A percentile compares a stretch with the other conserved stretches of the same genome.
Evolutionary conservation across 2,888 invertebrate genomes (phyloP).

Genomic region (Clostera curtula): DNA sequence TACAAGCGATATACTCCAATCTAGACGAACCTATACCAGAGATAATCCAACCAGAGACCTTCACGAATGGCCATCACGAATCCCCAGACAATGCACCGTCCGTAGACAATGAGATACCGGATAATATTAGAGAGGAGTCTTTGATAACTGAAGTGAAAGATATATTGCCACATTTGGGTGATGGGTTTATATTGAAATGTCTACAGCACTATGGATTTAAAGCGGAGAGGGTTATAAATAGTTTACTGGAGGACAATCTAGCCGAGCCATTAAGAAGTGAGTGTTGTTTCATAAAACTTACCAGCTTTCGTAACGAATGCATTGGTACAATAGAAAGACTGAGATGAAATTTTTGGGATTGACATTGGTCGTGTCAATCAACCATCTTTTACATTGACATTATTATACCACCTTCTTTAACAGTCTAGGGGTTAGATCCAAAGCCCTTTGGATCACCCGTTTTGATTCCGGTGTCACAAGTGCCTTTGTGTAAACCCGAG

Average conservation of each 20-base stretch:
- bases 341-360: too few species aligned
- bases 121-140: slow-evolving; percentile 56
- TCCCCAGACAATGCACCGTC: slow-evolving; percentile 25
- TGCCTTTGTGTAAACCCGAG: too few species aligned
- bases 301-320: too few species aligned
- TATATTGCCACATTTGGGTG: slow-evolving; percentile 87
- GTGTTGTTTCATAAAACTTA: slow-evolving; percentile 4
- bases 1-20: slow-evolving; percentile 67
- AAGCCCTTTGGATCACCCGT: too few species aligned
- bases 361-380: too few species aligned
- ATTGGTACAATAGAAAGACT: too few species aligned
- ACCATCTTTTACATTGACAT: too few species aligned
- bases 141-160: slow-evolving; percentile 81
- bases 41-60: slow-evolving; percentile 11
- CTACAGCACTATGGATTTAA: slow-evolving; percentile 85
- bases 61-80: slow-evolving; percentile 41
- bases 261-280: slow-evolving; percentile 50
- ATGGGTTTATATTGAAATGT: slow-evolving; percentile 82
- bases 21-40: slow-evolving; percentile 54
- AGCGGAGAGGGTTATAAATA: slow-evolving; percentile 85
- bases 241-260: slow-evolving; percentile 83
- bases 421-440: too few species aligned
- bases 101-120: slow-evolving; percentile 53
- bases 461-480: too few species aligned
- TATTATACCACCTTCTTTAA: too few species aligned